phyloP scores from a whole-genome alignment of 1,140 invertebrate species.

The Zaprionus kolodkinae region DNA sequence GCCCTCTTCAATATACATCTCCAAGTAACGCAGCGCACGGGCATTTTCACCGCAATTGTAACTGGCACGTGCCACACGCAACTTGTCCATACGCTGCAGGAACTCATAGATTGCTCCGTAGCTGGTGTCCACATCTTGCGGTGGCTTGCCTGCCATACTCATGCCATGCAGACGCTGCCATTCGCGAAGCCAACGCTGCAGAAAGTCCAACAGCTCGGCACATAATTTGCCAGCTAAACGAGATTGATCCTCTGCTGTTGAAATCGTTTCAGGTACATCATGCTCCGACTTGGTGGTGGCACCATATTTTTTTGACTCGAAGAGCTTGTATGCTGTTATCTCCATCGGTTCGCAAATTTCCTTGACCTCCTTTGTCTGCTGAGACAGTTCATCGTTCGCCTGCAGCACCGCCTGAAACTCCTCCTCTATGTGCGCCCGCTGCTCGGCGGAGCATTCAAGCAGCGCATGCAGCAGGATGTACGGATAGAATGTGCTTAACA shows the following conservation, averaged over 20 bases:
- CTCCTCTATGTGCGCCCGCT: slow-evolving; percentile 84
- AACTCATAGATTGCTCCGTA: slow-evolving; percentile 85
- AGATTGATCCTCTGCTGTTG: slow-evolving; percentile 50
- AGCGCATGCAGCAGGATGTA: slow-evolving; percentile 88
- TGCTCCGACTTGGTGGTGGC: slow-evolving; percentile 22
- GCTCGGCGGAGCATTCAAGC: slow-evolving; percentile 84
- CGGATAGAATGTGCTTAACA: slow-evolving; percentile 89
- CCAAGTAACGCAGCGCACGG: slow-evolving; percentile 89
- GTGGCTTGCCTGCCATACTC: slow-evolving; percentile 54
- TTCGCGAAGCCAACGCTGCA: slow-evolving; percentile 90
- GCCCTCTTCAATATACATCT: slow-evolving; percentile 87
- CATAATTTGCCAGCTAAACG: slow-evolving; percentile 87
- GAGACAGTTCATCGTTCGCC: slow-evolving; percentile 48
- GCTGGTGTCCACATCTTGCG: slow-evolving; percentile 66
- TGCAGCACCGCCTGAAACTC: slow-evolving; percentile 85
- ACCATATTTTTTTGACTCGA: slow-evolving; percentile 58
- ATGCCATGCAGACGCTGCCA: slow-evolving; percentile 84
- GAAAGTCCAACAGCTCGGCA: slow-evolving; percentile 89
- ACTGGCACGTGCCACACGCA: slow-evolving; percentile 88
- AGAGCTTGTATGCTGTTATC: slow-evolving; percentile 50
- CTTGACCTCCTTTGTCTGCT: neutral
- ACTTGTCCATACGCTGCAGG: slow-evolving; percentile 87
- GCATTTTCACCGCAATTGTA: slow-evolving; percentile 90
- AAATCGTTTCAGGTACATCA: neutral
- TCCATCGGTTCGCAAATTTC: slow-evolving; percentile 13